phyloP scores from a whole-genome alignment of 2,797 vertebrate genomes.

The Leuciscus waleckii region DNA sequence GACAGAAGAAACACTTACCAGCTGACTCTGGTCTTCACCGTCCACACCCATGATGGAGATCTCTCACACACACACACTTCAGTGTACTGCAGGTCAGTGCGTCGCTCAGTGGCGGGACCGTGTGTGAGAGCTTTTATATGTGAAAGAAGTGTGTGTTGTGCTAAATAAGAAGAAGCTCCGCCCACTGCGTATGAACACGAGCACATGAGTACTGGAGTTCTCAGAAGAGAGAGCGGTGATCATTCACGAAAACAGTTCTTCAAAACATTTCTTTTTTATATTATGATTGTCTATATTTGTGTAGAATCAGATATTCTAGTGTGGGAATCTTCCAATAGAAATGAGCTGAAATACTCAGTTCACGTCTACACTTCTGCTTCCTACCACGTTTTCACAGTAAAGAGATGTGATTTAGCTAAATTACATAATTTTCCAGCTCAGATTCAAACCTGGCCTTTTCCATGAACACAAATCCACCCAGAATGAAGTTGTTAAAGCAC shows the following conservation, averaged over 20 bases:
- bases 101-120: background rate
- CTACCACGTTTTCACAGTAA: too few relatives aligned
- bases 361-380: too few relatives aligned
- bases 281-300: background rate
- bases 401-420: too few relatives aligned
- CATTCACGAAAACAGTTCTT: background rate
- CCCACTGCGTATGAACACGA: background rate
- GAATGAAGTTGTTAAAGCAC: background rate
- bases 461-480: background rate
- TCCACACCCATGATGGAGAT: conserved; percentile 4
- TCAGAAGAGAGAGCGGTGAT: background rate
- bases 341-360: background rate
- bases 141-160: background rate
- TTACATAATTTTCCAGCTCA: background rate
- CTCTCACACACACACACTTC: background rate
- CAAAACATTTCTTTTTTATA: background rate
- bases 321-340: background rate
- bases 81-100: background rate
- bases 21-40: background rate
- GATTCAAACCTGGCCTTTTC: background rate
- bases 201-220: background rate
- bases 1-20: background rate
- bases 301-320: background rate
- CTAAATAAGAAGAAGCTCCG: background rate
- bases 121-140: conserved; percentile 6